Conservation (phyloP, 2,113 vertebrate genomes). For the Gadus chalcogrammus region DNA sequence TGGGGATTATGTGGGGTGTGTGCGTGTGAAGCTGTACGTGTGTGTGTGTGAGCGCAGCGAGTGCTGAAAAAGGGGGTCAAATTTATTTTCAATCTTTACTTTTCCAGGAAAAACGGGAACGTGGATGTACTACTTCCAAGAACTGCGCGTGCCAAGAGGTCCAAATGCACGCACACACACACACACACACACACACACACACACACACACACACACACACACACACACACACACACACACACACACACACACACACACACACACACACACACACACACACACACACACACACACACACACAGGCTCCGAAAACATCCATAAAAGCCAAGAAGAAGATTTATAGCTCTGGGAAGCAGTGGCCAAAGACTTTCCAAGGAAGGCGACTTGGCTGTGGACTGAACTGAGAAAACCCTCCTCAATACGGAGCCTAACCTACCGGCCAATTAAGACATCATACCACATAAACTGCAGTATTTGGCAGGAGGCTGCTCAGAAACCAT, state of each 20-base stretch:
- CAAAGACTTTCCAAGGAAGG: slow-evolving; percentile 72
- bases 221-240: slow-evolving; percentile 38
- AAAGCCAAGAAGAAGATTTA: slow-evolving; percentile 71
- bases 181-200: slow-evolving; percentile 34
- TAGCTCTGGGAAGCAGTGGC: slow-evolving; percentile 68
- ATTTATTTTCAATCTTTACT: slow-evolving; percentile 79
- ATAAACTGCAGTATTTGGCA: too few species aligned
- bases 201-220: slow-evolving; percentile 38
- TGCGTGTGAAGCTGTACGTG: too few species aligned
- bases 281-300: slow-evolving; percentile 34
- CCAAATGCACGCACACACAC: slow-evolving; percentile 40
- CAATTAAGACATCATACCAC: too few species aligned
- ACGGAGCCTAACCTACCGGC: too few species aligned
- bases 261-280: slow-evolving; percentile 30
- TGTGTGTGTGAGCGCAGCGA: background rate
- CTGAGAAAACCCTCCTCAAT: too few species aligned
- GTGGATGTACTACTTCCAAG: slow-evolving; percentile 85
- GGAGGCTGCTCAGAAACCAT: too few species aligned
- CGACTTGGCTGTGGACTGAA: slow-evolving; percentile 53
- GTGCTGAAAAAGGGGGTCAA: slow-evolving; percentile 68
- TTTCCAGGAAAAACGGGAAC: slow-evolving; percentile 94
- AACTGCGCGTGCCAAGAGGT: slow-evolving; percentile 82
- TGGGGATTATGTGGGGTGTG: slow-evolving; percentile 29
- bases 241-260: slow-evolving; percentile 38
- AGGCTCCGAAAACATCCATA: slow-evolving; percentile 76